Percentiles rank a stretch among this genome's conserved stretches.
Conservation (phyloP, 2,888 invertebrate genomes). For the Hirudinaria manillensis region DNA sequence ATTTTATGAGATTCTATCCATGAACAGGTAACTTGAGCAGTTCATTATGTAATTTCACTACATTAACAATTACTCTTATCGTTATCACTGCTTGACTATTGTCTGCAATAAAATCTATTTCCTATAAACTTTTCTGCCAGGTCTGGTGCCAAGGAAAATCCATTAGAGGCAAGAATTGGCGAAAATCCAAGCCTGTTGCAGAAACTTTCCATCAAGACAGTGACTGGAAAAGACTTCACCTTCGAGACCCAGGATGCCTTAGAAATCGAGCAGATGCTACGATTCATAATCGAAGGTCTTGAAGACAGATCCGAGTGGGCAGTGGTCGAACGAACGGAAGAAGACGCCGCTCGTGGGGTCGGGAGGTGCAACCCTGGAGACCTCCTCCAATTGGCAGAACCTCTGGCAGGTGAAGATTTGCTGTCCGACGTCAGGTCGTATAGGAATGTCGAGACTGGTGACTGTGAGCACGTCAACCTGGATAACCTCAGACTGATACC, state of each 20-base stretch:
- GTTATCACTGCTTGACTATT: background rate
- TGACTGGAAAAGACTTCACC: background rate
- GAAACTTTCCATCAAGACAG: too few species aligned
- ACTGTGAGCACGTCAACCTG: too few species aligned
- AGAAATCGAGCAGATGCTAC: background rate
- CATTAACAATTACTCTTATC: background rate
- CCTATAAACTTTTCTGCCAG: background rate
- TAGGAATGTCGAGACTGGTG: too few species aligned
- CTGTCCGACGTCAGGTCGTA: too few species aligned
- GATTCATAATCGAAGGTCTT: background rate
- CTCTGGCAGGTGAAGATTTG: too few species aligned
- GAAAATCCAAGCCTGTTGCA: too few species aligned
- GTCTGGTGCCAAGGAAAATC: background rate
- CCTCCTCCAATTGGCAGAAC: too few species aligned
- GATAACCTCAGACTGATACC: too few species aligned
- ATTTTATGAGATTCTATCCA: background rate
- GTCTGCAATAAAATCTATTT: too few species aligned
- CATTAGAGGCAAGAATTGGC: background rate
- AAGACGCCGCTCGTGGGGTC: too few species aligned
- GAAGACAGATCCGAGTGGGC: constrained; percentile 7
- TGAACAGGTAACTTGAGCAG: background rate
- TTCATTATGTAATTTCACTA: background rate
- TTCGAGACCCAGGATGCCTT: background rate
- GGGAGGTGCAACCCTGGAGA: too few species aligned
- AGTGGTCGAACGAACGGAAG: background rate